Percentiles rank a stretch among this genome's conserved stretches.
phyloP scores from a whole-genome alignment of 2,888 invertebrate genomes.

The Meteorus cinctellus region DNA sequence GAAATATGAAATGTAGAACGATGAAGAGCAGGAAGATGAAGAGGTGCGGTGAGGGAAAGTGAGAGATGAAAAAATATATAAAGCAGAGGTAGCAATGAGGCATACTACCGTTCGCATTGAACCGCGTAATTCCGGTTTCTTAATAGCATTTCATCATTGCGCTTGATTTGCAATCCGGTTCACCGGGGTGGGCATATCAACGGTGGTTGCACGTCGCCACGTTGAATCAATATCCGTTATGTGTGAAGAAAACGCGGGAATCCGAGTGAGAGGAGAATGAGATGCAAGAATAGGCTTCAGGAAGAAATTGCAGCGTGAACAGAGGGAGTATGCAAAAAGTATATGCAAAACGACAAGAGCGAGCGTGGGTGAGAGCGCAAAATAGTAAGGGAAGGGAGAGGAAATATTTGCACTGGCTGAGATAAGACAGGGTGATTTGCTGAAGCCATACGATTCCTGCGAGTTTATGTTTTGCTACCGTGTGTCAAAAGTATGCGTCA shows the following conservation, averaged over 20 bases:
- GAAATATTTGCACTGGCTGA: conserved; percentile 14
- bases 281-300: conserved; percentile 18
- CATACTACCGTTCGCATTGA: conserved; percentile 24
- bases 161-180: conserved; percentile 55
- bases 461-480: conserved; percentile 29
- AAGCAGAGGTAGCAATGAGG: conserved; percentile 6
- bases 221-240: conserved; percentile 54
- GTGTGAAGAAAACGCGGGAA: conserved; percentile 21
- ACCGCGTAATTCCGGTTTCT: conserved; percentile 56
- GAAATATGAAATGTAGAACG: neutral
- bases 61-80: neutral
- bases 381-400: neutral
- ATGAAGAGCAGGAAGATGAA: neutral
- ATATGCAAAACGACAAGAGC: conserved; percentile 8
- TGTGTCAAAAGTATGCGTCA: conserved; percentile 19
- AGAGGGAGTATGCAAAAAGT: neutral
- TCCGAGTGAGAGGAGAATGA: neutral
- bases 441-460: conserved; percentile 24
- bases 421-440: conserved; percentile 8
- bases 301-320: conserved; percentile 15
- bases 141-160: conserved; percentile 54
- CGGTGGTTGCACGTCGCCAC: conserved; percentile 54
- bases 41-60: neutral
- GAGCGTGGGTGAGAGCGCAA: conserved; percentile 7
- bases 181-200: conserved; percentile 56